A percentile compares a stretch with the other conserved stretches of the same genome.
phyloP scores from a whole-genome alignment of 2,113 vertebrate species.

The Pelmatolapia mariae region DNA sequence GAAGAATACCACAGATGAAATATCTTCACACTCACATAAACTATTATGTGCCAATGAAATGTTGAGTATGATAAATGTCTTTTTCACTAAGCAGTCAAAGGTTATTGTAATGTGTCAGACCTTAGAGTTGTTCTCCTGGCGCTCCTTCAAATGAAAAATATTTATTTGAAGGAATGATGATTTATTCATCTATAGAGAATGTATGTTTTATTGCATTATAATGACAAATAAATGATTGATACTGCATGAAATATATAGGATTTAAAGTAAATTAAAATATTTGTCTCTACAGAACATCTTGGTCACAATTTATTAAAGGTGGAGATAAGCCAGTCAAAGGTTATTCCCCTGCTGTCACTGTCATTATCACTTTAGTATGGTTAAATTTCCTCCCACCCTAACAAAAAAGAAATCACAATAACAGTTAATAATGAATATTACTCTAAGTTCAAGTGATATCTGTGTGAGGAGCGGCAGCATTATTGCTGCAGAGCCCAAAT shows the following conservation, averaged over 20 bases:
- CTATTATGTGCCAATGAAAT: neutral
- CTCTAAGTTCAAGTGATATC: neutral
- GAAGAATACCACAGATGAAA: neutral
- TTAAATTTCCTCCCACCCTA: constrained; percentile 22
- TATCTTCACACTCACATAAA: neutral
- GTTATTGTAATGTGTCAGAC: neutral
- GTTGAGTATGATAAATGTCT: neutral
- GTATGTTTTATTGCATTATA: neutral
- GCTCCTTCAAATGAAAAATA: neutral
- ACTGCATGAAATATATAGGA: neutral
- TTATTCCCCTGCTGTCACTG: constrained; percentile 42
- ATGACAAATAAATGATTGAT: neutral
- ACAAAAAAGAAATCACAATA: neutral
- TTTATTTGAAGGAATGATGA: neutral
- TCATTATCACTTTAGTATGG: neutral
- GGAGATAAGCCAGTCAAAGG: constrained; percentile 36
- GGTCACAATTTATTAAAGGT: neutral
- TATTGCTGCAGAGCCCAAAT: neutral
- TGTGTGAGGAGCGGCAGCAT: neutral
- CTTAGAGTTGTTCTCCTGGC: neutral
- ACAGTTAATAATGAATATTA: constrained; percentile 13
- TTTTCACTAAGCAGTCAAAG: neutral
- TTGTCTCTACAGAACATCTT: neutral
- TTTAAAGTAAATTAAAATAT: neutral
- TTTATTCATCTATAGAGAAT: neutral